Conservation (phyloP, 2,113 vertebrate species). For the Rhinolophus sinicus region DNA sequence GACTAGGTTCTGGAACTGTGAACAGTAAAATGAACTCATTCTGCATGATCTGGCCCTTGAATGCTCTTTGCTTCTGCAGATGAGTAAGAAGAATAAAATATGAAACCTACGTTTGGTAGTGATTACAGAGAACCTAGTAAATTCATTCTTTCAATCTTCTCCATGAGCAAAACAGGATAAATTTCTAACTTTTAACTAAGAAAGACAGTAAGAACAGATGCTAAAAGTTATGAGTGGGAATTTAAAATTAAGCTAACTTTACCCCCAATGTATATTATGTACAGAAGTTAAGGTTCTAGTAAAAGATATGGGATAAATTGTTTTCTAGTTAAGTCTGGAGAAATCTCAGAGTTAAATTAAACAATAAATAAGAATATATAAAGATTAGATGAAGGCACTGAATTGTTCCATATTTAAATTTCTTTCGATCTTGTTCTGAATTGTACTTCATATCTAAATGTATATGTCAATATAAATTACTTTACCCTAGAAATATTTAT, state of each 20-base stretch:
- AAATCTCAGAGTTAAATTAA: slow-evolving; percentile 36
- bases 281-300: not conserved
- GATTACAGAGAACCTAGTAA: not conserved
- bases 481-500: slow-evolving; percentile 2
- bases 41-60: not conserved
- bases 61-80: not conserved
- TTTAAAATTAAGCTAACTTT: slow-evolving; percentile 48
- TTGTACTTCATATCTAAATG: slow-evolving; percentile 27
- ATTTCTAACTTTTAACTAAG: not conserved
- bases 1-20: not conserved
- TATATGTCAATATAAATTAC: not conserved
- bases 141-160: not conserved
- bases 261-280: not conserved
- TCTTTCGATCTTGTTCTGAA: slow-evolving; percentile 23
- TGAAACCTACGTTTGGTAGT: not conserved
- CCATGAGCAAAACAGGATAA: not conserved
- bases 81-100: not conserved
- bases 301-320: not conserved
- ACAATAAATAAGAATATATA: slow-evolving; percentile 9
- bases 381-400: not conserved
- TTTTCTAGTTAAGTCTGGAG: not conserved
- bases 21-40: not conserved
- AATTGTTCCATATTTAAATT: not conserved
- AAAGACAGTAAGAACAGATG: not conserved
- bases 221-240: slow-evolving; percentile 41